Percentiles rank a stretch among this genome's conserved stretches.
phyloP scores from a whole-genome alignment of 2,797 vertebrate genomes.

The Tragelaphus eurycerus region DNA sequence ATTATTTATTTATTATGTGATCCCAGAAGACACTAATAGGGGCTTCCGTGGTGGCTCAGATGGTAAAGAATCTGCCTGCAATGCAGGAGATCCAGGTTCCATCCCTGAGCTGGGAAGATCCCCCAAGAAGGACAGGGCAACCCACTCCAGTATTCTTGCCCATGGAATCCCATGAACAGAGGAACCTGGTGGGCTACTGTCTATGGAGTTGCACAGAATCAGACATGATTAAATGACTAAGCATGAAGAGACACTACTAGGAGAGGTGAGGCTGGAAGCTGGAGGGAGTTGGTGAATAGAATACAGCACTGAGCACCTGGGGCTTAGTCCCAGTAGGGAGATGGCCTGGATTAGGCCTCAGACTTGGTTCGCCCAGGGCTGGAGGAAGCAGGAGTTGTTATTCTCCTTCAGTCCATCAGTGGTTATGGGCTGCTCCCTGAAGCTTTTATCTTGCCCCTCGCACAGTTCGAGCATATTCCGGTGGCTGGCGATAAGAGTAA shows the following conservation, averaged over 20 bases:
- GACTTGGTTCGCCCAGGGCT: fast-evolving
- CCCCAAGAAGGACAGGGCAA: not conserved
- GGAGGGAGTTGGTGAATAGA: not conserved
- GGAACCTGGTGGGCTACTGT: not conserved
- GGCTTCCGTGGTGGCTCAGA: fast-evolving
- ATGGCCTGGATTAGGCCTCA: fast-evolving
- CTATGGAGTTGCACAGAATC: not conserved
- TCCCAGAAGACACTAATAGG: not conserved
- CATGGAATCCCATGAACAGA: not conserved
- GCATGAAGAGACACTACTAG: fast-evolving
- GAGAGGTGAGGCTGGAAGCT: not conserved
- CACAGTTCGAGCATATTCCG: not conserved
- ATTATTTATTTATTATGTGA: not conserved
- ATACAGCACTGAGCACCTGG: not conserved
- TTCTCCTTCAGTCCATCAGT: no score
- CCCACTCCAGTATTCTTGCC: not conserved
- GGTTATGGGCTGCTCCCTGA: not conserved
- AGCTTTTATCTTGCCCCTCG: not conserved
- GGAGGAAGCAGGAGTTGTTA: fast-evolving
- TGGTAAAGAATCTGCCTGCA: not conserved
- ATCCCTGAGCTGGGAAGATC: not conserved
- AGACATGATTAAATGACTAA: not conserved
- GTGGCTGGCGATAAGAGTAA: not conserved
- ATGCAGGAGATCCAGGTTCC: not conserved
- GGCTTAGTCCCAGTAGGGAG: no score